phyloP scores from a whole-genome alignment of 2,797 vertebrate species.

The Manis javanica region DNA sequence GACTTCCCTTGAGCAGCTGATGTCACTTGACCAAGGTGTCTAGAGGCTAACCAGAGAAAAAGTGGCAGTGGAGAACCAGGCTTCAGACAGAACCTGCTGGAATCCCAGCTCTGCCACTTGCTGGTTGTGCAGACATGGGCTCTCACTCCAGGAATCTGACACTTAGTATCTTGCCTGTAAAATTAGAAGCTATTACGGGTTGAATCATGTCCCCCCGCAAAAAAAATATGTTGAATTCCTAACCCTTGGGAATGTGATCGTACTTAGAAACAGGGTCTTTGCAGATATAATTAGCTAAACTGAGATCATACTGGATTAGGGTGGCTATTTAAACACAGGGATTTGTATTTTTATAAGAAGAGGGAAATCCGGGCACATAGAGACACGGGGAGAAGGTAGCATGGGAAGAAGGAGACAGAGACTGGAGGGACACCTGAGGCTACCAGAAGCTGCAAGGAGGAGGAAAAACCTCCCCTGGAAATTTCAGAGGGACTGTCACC shows the following conservation, averaged over 20 bases:
- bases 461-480: not conserved
- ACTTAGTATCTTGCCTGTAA: not conserved
- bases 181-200: not conserved
- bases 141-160: not conserved
- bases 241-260: fast-evolving
- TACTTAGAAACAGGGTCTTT: not conserved
- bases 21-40: not conserved
- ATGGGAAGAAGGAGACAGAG: fast-evolving
- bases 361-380: no score
- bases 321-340: not conserved
- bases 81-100: no score
- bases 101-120: not conserved
- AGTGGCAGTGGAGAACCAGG: not conserved
- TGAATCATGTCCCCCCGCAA: fast-evolving
- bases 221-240: not conserved
- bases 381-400: fast-evolving
- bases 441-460: not conserved
- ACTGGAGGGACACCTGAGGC: no score
- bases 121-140: fast-evolving
- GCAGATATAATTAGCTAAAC: not conserved
- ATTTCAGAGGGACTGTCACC: fast-evolving
- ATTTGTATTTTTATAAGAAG: not conserved
- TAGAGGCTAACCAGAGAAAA: not conserved
- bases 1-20: not conserved
- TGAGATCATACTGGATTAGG: no score